Evolutionary conservation across 2,113 vertebrate genomes (phyloP).

Genomic region (Drymodes brunneopygia): DNA sequence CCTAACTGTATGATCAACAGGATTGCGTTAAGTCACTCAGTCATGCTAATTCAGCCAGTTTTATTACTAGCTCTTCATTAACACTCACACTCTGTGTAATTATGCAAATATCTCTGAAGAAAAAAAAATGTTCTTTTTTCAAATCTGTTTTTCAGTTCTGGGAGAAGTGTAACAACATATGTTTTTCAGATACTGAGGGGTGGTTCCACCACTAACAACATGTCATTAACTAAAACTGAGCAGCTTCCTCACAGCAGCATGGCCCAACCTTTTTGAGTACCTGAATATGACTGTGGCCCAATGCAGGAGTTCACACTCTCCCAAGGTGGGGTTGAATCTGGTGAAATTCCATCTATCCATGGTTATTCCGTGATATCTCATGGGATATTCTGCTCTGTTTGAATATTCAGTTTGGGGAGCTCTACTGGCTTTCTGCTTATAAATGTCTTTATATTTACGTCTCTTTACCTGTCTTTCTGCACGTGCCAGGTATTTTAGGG

Average conservation of each 20-base stretch:
- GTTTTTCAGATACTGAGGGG: neutral
- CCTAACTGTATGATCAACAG: slow-evolving; percentile 54
- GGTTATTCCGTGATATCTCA: neutral
- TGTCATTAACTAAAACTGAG: neutral
- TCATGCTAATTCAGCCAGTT: slow-evolving; percentile 67
- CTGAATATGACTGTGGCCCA: neutral
- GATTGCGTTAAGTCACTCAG: slow-evolving; percentile 62
- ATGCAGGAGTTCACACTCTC: neutral
- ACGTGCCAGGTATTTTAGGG: too few relatives aligned
- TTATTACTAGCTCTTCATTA: slow-evolving; percentile 68
- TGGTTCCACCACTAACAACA: neutral
- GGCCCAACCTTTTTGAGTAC: neutral
- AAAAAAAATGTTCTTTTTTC: neutral
- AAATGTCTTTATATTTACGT: neutral
- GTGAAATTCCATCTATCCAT: neutral
- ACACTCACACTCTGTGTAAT: slow-evolving; percentile 43
- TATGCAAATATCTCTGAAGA: slow-evolving; percentile 52
- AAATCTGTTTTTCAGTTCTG: slow-evolving; percentile 9
- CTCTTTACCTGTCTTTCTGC: neutral
- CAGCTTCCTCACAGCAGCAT: neutral
- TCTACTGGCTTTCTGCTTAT: neutral
- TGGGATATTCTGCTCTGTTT: neutral
- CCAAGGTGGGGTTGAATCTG: neutral
- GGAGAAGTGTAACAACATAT: neutral
- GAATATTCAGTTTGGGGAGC: neutral